Base-by-base conservation (phyloP, 2,113 vertebrate species). In the Hypanus sabinus region DNA sequence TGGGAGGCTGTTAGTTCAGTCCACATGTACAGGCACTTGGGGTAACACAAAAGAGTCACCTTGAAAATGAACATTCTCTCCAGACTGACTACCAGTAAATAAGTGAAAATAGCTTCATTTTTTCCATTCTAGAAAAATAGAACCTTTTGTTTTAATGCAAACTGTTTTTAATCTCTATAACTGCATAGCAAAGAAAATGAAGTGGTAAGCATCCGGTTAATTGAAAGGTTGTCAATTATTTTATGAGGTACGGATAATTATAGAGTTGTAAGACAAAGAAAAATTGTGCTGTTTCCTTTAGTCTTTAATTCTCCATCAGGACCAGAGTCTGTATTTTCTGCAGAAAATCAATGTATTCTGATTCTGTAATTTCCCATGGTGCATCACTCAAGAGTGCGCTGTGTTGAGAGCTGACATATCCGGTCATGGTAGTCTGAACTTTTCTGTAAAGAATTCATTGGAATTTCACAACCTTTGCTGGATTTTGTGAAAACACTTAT, bases 341-440 rank as follows among this genome's bases (percentile, higher is more conserved):
- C 96, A 94, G 95, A 97, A 98, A 99, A 98, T 98, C 98, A 97
- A 98, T 98, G 98, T 96, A 95, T 97, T 98, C 97, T 97, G 97
- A 97, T 97, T 97, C 96, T 95, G 95, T 98, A 97, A 98, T 98
- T 98, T 99, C 98, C 98, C 98, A 98, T 95, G 98, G 97, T 98
- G 97, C 97, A 96, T 96, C 95, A 95, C 97, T 95, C 94, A 95
- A 33, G 95, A 95, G 96, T 95, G 96, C 96, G 94, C 95, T 94
- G 96, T 96, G 96, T 95, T 95, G 79, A 96, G 96, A 98, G 98
- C 97, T 98, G 98, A 98, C 97, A 98, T 97, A 97, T 97, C 97
- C 95, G 96, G 97, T 97, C 97, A 97, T 94, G 95, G 97, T 96
- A 96, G 96, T 95, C 95, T 96, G 96, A 97, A 96, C 96, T 96